These are phyloP conservation scores for Haliaeetus leucogaster DNA, from an alignment of 2,113 vertebrate genomes.

Conservation along the genomic window DNA sequence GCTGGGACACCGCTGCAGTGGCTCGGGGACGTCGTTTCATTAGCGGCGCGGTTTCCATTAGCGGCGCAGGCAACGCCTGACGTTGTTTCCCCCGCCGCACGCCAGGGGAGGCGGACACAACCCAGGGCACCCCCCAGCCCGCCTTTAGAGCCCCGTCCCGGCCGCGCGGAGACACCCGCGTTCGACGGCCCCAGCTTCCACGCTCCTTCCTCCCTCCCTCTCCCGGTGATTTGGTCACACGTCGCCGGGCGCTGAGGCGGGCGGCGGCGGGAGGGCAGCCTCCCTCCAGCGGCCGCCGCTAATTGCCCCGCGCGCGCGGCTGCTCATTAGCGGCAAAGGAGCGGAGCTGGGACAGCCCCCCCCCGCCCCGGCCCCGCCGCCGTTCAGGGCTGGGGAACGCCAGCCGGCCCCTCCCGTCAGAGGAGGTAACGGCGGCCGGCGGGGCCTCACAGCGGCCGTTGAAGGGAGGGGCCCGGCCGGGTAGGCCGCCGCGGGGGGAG, in stretches of 20 bases:
- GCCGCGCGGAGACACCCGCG: slow-evolving; percentile 59
- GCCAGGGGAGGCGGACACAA: accelerated
- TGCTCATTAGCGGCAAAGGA: not conserved
- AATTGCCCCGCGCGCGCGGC: not conserved
- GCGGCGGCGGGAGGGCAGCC: too few relatives aligned
- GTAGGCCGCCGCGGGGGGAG: too few relatives aligned
- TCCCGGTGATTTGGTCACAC: too few relatives aligned
- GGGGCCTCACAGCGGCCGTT: too few relatives aligned
- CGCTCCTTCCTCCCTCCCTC: too few relatives aligned
- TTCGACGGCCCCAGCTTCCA: too few relatives aligned
- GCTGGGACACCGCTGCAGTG: accelerated
- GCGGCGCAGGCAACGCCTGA: accelerated
- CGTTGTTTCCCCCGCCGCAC: accelerated
- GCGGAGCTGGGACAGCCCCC: too few relatives aligned
- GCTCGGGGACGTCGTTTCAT: not conserved
- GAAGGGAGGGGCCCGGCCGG: too few relatives aligned
- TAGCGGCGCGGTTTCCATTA: not conserved
- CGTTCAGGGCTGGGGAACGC: not conserved
- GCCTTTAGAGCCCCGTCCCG: not conserved
- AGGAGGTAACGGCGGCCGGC: too few relatives aligned
- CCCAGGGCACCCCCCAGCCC: accelerated
- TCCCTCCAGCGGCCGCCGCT: not conserved
- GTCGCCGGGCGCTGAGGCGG: too few relatives aligned
- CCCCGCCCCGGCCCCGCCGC: too few relatives aligned
- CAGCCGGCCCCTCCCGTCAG: not conserved